Conservation (phyloP, 2,113 vertebrate genomes). For the Mesocricetus auratus region DNA sequence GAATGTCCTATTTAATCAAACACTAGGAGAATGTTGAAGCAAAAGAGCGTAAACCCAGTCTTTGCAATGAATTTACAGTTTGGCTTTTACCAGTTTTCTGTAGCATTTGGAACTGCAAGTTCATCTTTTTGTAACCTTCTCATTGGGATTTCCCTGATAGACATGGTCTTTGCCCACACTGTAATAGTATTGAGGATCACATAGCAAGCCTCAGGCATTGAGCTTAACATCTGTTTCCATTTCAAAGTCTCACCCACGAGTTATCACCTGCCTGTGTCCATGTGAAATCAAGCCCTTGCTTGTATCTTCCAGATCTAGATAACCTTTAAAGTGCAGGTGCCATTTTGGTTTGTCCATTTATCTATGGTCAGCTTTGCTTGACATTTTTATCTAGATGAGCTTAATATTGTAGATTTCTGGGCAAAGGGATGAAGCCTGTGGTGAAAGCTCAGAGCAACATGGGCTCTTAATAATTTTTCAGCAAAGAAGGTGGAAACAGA, state of each 20-base stretch:
- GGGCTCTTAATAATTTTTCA: conserved; percentile 46
- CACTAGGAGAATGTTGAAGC: not conserved
- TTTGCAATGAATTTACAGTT: conserved; percentile 6
- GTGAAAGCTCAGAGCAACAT: not conserved
- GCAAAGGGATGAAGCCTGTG: not conserved
- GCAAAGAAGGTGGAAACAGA: not conserved
- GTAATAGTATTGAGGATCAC: not conserved
- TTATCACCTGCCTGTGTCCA: conserved; percentile 6
- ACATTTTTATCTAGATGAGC: conserved; percentile 48
- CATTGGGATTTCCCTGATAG: not conserved
- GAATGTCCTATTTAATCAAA: not conserved
- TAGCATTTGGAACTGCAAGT: not conserved
- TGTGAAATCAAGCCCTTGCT: conserved; percentile 39
- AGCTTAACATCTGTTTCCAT: conserved; percentile 17
- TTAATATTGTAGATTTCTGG: conserved; percentile 52
- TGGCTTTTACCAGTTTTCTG: not conserved
- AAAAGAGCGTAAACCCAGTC: not conserved
- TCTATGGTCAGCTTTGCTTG: conserved; percentile 38
- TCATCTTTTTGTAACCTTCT: not conserved
- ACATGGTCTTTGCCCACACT: not conserved
- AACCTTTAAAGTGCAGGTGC: conserved; percentile 37
- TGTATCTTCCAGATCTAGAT: conserved; percentile 55
- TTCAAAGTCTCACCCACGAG: conserved; percentile 6
- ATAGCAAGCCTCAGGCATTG: not conserved
- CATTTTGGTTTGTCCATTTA: conserved; percentile 46